These are phyloP conservation scores for Phoenicopterus ruber DNA, from an alignment of 2,113 vertebrate genomes.

Conservation along the genomic window DNA sequence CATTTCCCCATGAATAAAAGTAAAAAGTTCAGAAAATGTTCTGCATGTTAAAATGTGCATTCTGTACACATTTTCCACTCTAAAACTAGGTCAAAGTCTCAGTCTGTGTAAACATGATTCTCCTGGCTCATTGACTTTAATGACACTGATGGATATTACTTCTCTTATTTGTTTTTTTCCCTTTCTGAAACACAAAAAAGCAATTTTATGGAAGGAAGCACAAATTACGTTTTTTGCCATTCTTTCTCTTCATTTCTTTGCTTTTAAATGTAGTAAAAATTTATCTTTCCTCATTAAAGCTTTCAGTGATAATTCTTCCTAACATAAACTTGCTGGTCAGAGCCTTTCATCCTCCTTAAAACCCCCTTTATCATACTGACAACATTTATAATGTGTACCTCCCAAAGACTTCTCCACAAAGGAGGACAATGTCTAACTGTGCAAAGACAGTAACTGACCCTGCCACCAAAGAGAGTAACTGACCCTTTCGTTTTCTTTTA, in stretches of 20 bases:
- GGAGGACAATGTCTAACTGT: not conserved
- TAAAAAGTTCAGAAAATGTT: not conserved
- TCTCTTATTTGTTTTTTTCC: not conserved
- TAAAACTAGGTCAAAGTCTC: slow-evolving; percentile 5
- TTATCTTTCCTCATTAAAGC: not conserved
- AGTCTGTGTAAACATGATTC: not conserved
- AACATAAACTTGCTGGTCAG: not conserved
- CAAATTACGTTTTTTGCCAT: not conserved
- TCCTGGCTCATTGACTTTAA: not conserved
- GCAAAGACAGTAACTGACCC: not conserved
- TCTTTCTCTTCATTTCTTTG: not conserved
- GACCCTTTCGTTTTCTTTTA: not conserved
- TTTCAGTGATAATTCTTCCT: not conserved
- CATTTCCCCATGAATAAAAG: not conserved
- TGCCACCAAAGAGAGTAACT: not conserved
- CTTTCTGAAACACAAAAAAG: not conserved
- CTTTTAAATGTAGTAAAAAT: not conserved
- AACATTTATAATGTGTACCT: not conserved
- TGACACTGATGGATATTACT: not conserved
- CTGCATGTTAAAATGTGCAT: not conserved
- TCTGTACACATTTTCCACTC: not conserved
- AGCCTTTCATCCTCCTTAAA: not conserved
- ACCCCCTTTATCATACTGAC: not conserved
- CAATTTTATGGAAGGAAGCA: not conserved
- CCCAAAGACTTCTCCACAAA: not conserved